Percentiles rank a stretch among this genome's conserved stretches.
Evolutionary conservation across 2,113 vertebrate species (phyloP).

Genomic region (Python bivittatus): DNA sequence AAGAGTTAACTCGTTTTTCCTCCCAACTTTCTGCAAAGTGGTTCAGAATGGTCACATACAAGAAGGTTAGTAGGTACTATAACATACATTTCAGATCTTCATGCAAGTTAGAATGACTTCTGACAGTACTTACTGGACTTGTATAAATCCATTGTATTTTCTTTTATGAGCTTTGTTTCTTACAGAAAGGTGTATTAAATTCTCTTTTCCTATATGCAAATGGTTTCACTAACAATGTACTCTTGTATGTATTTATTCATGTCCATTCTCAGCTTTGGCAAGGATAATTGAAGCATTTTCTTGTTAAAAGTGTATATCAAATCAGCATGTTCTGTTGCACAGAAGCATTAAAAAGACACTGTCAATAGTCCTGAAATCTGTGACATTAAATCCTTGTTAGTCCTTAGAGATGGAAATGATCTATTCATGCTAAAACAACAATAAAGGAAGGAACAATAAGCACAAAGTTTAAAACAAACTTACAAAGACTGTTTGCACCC

Average conservation of each 20-base stretch:
- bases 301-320: slow-evolving; percentile 23
- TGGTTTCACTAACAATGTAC: not conserved
- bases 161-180: not conserved
- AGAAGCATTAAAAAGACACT: slow-evolving; percentile 27
- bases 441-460: slow-evolving; percentile 1
- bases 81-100: not conserved
- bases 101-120: not conserved
- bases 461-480: slow-evolving; percentile 32
- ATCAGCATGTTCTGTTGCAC: slow-evolving; percentile 5
- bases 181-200: not conserved
- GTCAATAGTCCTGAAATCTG: not conserved
- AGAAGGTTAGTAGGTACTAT: not conserved
- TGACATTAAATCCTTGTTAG: slow-evolving; percentile 22
- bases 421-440: slow-evolving; percentile 11
- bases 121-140: not conserved
- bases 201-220: not conserved
- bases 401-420: slow-evolving; percentile 32
- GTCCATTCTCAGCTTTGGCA: not conserved
- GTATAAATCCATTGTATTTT: not conserved
- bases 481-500: slow-evolving; percentile 26
- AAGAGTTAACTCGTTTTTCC: not conserved
- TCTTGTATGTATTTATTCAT: not conserved
- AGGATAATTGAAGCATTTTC: slow-evolving; percentile 19
- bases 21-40: not conserved
- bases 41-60: not conserved